A percentile compares a stretch with the other conserved stretches of the same genome.
Evolutionary conservation across 2,888 invertebrate genomes (phyloP).

Genomic region (Ophion costatus): DNA sequence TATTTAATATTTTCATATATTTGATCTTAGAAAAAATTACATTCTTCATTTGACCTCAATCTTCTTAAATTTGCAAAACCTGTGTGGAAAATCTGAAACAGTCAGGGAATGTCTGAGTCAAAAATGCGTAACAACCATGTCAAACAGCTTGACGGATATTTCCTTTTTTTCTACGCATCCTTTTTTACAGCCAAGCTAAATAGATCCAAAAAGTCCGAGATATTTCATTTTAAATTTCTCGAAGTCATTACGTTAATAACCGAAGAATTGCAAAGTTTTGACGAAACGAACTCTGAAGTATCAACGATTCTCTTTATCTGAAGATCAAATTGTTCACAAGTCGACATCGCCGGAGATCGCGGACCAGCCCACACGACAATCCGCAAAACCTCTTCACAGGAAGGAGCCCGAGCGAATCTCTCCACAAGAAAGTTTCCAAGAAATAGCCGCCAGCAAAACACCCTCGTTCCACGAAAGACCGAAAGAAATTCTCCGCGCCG

Average conservation of each 20-base stretch:
- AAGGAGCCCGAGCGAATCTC: neutral
- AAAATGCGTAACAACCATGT: neutral
- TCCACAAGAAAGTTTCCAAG: neutral
- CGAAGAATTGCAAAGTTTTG: no score
- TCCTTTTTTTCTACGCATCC: no score
- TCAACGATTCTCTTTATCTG: neutral
- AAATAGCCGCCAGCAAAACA: neutral
- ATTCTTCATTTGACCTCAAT: no score
- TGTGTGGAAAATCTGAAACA: neutral
- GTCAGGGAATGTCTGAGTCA: neutral
- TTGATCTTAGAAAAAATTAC: no score
- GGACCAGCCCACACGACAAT: conserved; percentile 3
- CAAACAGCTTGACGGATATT: no score
- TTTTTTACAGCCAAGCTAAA: neutral
- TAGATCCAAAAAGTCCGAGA: no score
- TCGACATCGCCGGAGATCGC: conserved; percentile 29
- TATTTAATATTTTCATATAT: no score
- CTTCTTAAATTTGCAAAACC: no score
- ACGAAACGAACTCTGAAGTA: no score
- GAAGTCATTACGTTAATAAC: no score
- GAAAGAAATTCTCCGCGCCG: neutral
- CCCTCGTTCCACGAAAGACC: neutral
- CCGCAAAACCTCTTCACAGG: neutral
- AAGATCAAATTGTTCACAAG: conserved; percentile 28
- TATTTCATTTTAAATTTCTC: no score